Base-by-base conservation (phyloP, 2,113 vertebrate genomes). In the Seriola aureovittata region DNA sequence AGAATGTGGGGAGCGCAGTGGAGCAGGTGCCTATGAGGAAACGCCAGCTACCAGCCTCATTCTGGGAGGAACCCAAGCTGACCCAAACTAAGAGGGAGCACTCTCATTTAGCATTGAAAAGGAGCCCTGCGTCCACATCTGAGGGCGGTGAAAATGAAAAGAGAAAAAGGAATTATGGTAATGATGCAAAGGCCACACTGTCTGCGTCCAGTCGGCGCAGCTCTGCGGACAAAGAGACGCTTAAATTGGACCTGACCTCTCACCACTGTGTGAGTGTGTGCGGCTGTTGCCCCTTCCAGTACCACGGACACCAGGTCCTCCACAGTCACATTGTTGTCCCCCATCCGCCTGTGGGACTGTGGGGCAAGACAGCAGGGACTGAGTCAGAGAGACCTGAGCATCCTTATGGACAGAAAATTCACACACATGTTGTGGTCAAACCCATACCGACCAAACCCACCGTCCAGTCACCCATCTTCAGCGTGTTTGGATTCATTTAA, bases 1-100 rank as follows among this genome's bases (percentile, higher is more conserved):
- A 95, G 5, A 91, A 68, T 5, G 62, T 88, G 16, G 38, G 77
- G 0, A 66, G 75, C 25, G 93, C 87, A 10, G 91, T 93, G 54
- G 93, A 94, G 74, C 97, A 98, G 92, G 95, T 99, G 91, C 98
- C 98, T 40, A 99, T 99, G 98, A 96, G 98, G 91, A 97, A 99
- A 81, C 95, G 98, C 69, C 98, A 99, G 87, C 95, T 99, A 17
- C 98, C 98, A 0, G 97, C 98, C 3, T 99, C 98, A 8, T 99
- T 99, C 87, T 99, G 98, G 98, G 96, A 99, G 92, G 98, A 99
- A 89, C 98, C 98, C 0, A 94, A 96, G 80, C 92, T 97, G 0
- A 78, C 93, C 52, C 94, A 94, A 64, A 95, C 85, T 75, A 81
- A 81, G 81, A 66, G 72, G 25, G 92, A 94, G 21, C 80, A 71